Conservation (phyloP, 2,797 vertebrate genomes). For the Gadopsis bispinosus region DNA sequence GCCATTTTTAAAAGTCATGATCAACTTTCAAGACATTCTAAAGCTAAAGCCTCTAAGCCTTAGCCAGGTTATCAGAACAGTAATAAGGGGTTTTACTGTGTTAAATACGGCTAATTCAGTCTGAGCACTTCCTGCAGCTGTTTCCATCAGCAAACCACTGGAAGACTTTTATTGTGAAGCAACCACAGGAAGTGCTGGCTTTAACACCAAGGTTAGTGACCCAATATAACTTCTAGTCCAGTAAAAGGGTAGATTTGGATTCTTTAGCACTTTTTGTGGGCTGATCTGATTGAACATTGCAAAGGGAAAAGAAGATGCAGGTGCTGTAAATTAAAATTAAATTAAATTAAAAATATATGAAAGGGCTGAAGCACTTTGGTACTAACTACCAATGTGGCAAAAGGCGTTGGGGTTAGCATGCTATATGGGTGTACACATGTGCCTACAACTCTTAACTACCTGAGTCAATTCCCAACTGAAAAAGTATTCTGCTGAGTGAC, state of each 20-base stretch:
- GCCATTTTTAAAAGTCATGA: not conserved
- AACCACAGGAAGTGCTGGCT: not conserved
- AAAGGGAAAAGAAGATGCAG: not conserved
- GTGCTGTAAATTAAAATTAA: too few species aligned
- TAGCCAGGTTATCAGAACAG: not conserved
- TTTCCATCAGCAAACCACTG: constrained; percentile 14
- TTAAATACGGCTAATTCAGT: constrained; percentile 6
- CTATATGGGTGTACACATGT: not conserved
- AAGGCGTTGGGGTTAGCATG: not conserved
- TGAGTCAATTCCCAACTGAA: not conserved
- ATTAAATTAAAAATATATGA: not conserved
- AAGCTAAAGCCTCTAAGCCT: not conserved
- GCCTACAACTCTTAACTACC: not conserved
- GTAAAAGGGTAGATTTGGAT: not conserved
- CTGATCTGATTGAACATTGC: not conserved
- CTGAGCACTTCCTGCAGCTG: constrained; percentile 15
- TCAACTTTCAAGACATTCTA: not conserved
- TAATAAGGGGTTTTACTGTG: not conserved
- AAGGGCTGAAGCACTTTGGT: not conserved
- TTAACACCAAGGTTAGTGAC: constrained; percentile 8
- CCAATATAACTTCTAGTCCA: constrained; percentile 7
- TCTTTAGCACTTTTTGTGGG: not conserved
- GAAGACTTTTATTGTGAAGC: constrained; percentile 15
- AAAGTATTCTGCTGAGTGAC: too few species aligned
- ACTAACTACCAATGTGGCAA: not conserved